Conservation (phyloP, 2,888 invertebrate genomes). For the Phyllotreta striolata region DNA sequence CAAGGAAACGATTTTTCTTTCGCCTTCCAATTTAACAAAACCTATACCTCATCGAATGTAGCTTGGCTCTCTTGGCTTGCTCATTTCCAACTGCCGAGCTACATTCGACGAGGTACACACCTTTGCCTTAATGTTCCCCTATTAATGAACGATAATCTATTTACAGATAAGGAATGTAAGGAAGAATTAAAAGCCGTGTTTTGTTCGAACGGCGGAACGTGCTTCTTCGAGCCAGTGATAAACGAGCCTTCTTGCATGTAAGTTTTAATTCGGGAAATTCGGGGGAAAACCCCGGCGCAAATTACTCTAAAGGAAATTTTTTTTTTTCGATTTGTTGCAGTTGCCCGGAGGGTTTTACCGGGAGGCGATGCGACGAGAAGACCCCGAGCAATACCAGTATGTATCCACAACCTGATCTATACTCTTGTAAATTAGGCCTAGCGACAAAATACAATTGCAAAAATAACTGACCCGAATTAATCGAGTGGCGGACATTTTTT, state of each 20-base stretch:
- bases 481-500: conserved; percentile 42
- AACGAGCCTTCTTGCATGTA: conserved; percentile 87
- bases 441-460: conserved; percentile 82
- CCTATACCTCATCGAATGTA: too few relatives aligned
- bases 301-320: too few relatives aligned
- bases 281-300: too few relatives aligned
- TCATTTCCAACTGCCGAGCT: too few relatives aligned
- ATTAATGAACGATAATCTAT: background rate
- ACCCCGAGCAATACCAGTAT: conserved; percentile 79
- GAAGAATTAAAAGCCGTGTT: conserved; percentile 62
- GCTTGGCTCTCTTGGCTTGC: too few relatives aligned
- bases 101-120: too few relatives aligned
- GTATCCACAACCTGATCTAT: conserved; percentile 71
- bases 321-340: too few relatives aligned
- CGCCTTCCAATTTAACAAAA: too few relatives aligned
- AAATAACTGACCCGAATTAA: conserved; percentile 50
- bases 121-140: too few relatives aligned
- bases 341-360: conserved; percentile 82
- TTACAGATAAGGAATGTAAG: conserved; percentile 48
- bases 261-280: conserved; percentile 60
- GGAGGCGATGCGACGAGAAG: conserved; percentile 82
- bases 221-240: conserved; percentile 81
- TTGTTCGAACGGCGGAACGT: conserved; percentile 89
- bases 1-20: too few relatives aligned
- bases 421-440: conserved; percentile 81